A percentile compares a stretch with the other conserved stretches of the same genome.
Conservation (phyloP, 2,888 invertebrate genomes). For the Heliconius sara region DNA sequence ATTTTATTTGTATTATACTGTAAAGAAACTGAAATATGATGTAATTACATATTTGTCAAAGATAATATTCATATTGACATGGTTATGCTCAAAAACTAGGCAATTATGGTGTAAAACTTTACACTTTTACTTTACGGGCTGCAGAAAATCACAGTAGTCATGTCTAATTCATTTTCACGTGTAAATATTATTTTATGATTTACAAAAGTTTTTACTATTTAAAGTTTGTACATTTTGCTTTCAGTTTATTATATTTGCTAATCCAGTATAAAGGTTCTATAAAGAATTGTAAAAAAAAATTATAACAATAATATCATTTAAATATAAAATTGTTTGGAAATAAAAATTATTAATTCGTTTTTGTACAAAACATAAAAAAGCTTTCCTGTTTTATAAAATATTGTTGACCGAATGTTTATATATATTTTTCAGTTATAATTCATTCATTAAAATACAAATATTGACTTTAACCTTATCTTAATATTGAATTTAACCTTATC, state of each 20-base stretch:
- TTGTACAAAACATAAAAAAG: too few species aligned
- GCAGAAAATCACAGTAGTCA: conserved; percentile 1
- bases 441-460: background rate
- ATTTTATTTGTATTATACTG: background rate
- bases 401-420: too few species aligned
- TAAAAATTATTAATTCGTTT: too few species aligned
- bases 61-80: conserved; percentile 3
- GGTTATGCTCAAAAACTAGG: background rate
- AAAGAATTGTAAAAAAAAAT: too few species aligned
- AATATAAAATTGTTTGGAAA: too few species aligned
- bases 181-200: conserved; percentile 1
- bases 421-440: too few species aligned
- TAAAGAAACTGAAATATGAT: background rate
- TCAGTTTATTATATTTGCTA: background rate
- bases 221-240: background rate
- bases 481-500: too few species aligned
- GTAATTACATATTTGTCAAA: background rate
- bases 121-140: too few species aligned
- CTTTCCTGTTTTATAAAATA: too few species aligned
- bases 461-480: too few species aligned
- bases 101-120: background rate
- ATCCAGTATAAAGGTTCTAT: background rate
- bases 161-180: conserved; percentile 14
- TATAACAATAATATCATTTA: too few species aligned
- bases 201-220: background rate